Base-by-base conservation (phyloP, 1,140 invertebrate genomes). In the Venustaconcha ellipsiformis region DNA sequence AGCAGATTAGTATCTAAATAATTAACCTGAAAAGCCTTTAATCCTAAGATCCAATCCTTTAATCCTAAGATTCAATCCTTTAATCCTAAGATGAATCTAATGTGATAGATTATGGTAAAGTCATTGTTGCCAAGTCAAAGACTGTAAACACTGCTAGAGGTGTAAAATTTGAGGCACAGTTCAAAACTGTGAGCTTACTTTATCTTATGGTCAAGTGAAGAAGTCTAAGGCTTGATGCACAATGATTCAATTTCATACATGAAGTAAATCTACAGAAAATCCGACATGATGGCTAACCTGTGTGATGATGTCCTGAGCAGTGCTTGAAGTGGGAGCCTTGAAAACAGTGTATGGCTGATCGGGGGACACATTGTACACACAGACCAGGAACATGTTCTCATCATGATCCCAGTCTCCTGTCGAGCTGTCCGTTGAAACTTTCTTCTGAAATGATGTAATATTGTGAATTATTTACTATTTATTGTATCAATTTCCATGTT, bases 341-440 rank as follows among this genome's bases (percentile, higher is more conserved):
- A 98, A 90, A 79, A 98, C 97, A 1, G 96, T 96, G 87, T 98
- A 98, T 0, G 96, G 96, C 81, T 98, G 97, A 87, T 97, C 96
- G 1, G 95, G 95, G 0, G 95, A 96, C 0, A 98, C 96, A 88
- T 98, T 97, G 87, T 97, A 96, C 0, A 98, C 94, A 88, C 97
- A 98, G 1, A 98, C 96, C 0, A 98, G 90, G 88, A 97, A 98
- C 55, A 94, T 96, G 78, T 96, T 95, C 14, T 94, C 93, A 80
- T 94, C 81, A 26, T 73, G 78, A 72, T 93, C 94, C 94, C 94
- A 95, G 62, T 93, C 93, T 65, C 92, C 92, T 56, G 92, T 76
- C 13, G 64, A 30, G 48, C 72, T 78, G 20, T 70, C 76, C 30
- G 23, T 18, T 62, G 23, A 23, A 4, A 62, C 18, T 62, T 62